phyloP scores from a whole-genome alignment of 2,888 invertebrate species.

The Lottia scabra region DNA sequence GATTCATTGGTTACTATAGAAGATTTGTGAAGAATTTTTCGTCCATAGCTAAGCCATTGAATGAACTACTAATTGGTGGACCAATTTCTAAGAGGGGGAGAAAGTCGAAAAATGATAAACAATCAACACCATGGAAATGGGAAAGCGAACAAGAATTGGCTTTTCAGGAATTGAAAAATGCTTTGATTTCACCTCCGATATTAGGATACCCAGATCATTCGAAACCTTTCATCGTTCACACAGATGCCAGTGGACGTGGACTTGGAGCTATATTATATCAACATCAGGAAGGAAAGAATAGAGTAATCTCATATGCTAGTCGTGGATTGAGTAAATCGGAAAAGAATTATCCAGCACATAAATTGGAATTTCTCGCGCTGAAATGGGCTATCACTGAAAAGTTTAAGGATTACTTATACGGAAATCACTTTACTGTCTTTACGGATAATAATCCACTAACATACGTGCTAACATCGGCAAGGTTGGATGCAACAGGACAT shows the following conservation, averaged over 20 bases:
- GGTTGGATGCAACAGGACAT: constrained; percentile 33
- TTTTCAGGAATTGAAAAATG: constrained; percentile 7
- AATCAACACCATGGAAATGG: background rate
- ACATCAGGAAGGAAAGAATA: constrained; percentile 17
- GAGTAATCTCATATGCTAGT: constrained; percentile 35
- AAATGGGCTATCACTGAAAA: constrained; percentile 32
- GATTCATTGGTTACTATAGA: constrained; percentile 32
- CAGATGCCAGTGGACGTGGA: constrained; percentile 25
- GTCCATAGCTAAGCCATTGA: constrained; percentile 29
- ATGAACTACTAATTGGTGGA: constrained; percentile 2
- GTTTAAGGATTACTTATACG: constrained; percentile 21
- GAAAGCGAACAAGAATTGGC: constrained; percentile 17
- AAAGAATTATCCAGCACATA: constrained; percentile 26
- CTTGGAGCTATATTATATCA: constrained; percentile 21
- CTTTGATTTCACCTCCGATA: constrained; percentile 9
- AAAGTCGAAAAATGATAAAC: background rate
- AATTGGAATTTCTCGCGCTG: constrained; percentile 28
- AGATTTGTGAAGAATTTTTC: constrained; percentile 31
- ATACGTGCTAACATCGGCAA: constrained; percentile 30
- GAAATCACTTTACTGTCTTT: constrained; percentile 21
- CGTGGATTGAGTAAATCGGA: constrained; percentile 26
- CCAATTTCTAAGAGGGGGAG: background rate
- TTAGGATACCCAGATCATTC: constrained; percentile 22
- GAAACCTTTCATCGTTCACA: constrained; percentile 12
- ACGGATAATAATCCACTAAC: constrained; percentile 37